Evolutionary conservation across 1,140 invertebrate species (phyloP).

Genomic region (Mactra quadrangularis): DNA sequence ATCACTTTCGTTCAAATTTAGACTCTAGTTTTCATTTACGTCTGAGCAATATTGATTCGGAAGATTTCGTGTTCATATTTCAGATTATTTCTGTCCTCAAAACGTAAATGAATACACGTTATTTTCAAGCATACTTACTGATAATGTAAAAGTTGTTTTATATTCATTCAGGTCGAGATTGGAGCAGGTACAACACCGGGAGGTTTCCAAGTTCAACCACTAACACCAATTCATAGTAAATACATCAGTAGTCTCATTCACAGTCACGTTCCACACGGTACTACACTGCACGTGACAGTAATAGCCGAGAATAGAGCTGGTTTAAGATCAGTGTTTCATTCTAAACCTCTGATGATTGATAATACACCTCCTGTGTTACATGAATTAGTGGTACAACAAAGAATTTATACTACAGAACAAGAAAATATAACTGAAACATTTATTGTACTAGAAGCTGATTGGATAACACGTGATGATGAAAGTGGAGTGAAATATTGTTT

Average conservation of each 20-base stretch:
- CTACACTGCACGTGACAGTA: conserved; percentile 47
- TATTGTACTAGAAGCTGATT: conserved; percentile 8
- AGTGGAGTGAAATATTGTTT: conserved; percentile 48
- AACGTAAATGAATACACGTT: no score
- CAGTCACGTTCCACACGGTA: conserved; percentile 41
- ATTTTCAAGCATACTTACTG: no score
- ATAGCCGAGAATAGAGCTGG: conserved; percentile 60
- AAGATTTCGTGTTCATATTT: no score
- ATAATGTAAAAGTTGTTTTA: no score
- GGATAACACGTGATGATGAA: conserved; percentile 51
- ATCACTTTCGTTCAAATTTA: no score
- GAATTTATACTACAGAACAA: no score
- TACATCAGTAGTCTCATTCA: conserved; percentile 27
- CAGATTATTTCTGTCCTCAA: no score
- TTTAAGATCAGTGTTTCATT: conserved; percentile 30
- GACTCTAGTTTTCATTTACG: no score
- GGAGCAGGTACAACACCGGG: conserved; percentile 59
- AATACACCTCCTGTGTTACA: conserved; percentile 44
- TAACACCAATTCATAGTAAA: conserved; percentile 7
- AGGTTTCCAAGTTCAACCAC: conserved; percentile 54
- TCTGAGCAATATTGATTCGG: no score
- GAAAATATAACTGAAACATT: not conserved
- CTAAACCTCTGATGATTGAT: conserved; percentile 42
- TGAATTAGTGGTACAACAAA: not conserved
- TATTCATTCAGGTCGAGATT: conserved; percentile 5